Evolutionary conservation across 1,140 invertebrate species (phyloP), one percentile per base, ranked within the genome.

Genomic region (Oedothorax gibbosus): DNA sequence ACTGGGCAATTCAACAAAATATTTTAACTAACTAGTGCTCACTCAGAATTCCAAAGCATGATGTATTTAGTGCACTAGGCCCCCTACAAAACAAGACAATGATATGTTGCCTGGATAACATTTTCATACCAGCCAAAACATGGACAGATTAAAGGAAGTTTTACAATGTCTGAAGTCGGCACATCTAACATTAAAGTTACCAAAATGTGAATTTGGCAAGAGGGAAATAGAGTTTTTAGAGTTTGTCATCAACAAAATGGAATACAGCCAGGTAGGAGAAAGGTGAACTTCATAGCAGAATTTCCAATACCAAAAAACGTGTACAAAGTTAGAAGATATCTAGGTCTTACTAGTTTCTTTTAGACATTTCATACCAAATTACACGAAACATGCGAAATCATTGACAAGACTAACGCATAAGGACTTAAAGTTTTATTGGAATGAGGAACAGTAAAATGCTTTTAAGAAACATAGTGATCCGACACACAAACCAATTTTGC

Each of bases 1-100:
- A 88, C 89, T 21, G 91, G 87, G 71, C 88, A 91, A 85, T 92
- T 88, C 76, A 68, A 87, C 0, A 12, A 73, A 2, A 87, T 88
- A 87, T 88, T 88, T 54, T 86, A 85, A 1, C 71, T 88, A 12
- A 49, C 64, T 15, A 86, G 75, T 60, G 87, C 87, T 10, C 87
- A 88, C 51, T 78, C 81, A 15, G 86, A 85, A 12, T 89, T 89
- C 56, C 88, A 89, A 56, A 14, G 86, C 20, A 12, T 87, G 14
- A 89, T 89, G 86, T 56, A 88, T 56, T 73, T 35, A 35, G 18
- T 6, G 69, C 86, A 7, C 56, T 89, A 7, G 87, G 86, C 12
- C 73, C 71, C n/a, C 64, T 88, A 5, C 65, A 20, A 53, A 87
- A 73, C 6, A 60, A 56, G n/a, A 62, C 49, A 20, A 66, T 68